phyloP scores from a whole-genome alignment of 1,140 invertebrate species.

The Cepaea nemoralis region DNA sequence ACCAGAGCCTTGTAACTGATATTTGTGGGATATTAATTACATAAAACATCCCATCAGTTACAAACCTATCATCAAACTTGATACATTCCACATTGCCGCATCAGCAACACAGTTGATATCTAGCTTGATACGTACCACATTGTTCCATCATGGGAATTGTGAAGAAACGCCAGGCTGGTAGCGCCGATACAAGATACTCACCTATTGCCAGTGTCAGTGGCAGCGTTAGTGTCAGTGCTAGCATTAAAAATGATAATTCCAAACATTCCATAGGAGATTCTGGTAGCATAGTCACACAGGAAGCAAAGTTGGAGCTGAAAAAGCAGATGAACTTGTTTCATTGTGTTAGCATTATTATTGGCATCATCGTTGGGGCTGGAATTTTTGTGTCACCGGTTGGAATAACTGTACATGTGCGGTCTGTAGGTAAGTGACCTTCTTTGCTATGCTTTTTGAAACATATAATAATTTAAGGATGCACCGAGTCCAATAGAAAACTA shows the following conservation, averaged over 20 bases:
- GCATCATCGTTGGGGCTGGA: slow-evolving; percentile 80
- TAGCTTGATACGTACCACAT: too few species aligned
- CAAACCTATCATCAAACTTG: too few species aligned
- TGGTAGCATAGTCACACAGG: neutral
- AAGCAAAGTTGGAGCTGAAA: slow-evolving; percentile 54
- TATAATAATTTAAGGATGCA: too few species aligned
- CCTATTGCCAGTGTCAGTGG: neutral
- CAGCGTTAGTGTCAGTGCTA: neutral
- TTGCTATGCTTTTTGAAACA: too few species aligned
- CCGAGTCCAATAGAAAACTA: too few species aligned
- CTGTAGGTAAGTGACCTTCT: slow-evolving; percentile 78
- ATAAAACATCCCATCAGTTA: too few species aligned
- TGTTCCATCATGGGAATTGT: neutral
- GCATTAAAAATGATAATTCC: neutral
- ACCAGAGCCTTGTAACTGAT: too few species aligned
- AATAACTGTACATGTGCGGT: slow-evolving; percentile 84
- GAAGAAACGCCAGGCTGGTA: neutral
- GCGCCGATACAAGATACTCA: neutral
- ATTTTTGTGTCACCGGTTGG: slow-evolving; percentile 97
- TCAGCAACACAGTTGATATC: neutral
- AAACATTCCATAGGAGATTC: neutral
- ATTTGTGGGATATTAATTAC: too few species aligned
- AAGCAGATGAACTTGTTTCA: slow-evolving; percentile 65
- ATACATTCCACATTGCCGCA: too few species aligned
- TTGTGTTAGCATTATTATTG: slow-evolving; percentile 68